Percentiles rank a stretch among this genome's conserved stretches.
These are phyloP conservation scores for Parazoanthus swiftii DNA, from an alignment of 92 coral and sea anemone genomes.

Conservation along the genomic window DNA sequence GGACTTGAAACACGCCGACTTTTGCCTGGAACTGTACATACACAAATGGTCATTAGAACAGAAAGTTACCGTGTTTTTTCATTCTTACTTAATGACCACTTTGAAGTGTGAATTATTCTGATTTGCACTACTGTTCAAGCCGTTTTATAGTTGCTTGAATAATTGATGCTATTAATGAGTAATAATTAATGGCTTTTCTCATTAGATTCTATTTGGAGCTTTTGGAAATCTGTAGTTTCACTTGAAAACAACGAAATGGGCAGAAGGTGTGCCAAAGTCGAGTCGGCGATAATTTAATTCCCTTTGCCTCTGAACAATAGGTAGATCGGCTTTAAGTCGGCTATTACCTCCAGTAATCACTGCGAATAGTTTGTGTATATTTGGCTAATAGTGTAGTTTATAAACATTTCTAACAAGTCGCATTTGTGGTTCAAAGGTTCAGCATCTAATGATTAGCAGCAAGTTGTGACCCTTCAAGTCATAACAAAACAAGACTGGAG, in stretches of 20 bases:
- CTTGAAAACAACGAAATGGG: constrained; percentile 18
- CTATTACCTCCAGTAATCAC: constrained; percentile 5
- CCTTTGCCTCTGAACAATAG: constrained; percentile 14
- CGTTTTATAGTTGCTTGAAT: constrained; percentile 40
- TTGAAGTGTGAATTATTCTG: constrained; percentile 30
- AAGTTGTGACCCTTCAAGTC: background rate
- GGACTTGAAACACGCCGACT: constrained; percentile 32
- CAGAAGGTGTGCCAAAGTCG: constrained; percentile 30
- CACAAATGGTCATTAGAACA: constrained; percentile 35
- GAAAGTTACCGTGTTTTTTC: background rate
- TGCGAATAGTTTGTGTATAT: constrained; percentile 3
- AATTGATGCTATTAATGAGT: constrained; percentile 42
- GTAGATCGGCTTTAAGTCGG: background rate
- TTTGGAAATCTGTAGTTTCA: constrained; percentile 43
- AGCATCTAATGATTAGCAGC: background rate
- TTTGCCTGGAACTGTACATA: background rate
- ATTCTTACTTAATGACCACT: constrained; percentile 36
- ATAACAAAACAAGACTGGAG: background rate
- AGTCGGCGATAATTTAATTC: constrained; percentile 28
- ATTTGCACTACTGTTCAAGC: constrained; percentile 29
- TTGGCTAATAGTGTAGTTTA: constrained; percentile 29
- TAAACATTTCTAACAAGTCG: constrained; percentile 1
- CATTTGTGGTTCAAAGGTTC: constrained; percentile 2
- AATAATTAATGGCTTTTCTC: constrained; percentile 36
- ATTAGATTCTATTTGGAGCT: constrained; percentile 30